Evolutionary conservation across 37 sponge, comb jelly and placozoan species (phyloP), one percentile per base, ranked within the genome.

Genomic region (Hormiphora californensis): DNA sequence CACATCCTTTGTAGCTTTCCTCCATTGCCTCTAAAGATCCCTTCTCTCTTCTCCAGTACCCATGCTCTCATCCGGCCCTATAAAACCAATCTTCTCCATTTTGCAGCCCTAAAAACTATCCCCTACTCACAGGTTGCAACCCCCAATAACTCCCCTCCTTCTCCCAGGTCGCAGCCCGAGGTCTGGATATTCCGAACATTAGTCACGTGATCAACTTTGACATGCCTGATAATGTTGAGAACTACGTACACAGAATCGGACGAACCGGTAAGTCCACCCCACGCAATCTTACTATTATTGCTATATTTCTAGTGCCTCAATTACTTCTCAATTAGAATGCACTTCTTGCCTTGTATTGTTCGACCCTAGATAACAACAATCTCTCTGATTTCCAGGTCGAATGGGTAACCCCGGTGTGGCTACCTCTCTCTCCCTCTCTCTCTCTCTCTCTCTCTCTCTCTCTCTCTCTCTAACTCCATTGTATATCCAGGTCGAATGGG

Each of bases 331-430:
- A n/a, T n/a, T n/a, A n/a, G n/a, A n/a, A n/a, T n/a, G n/a, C n/a
- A n/a, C n/a, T n/a, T n/a, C n/a, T n/a, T n/a, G n/a, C n/a, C n/a
- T n/a, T n/a, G n/a, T n/a, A n/a, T n/a, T n/a, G n/a, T n/a, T n/a
- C n/a, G n/a, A n/a, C n/a, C n/a, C n/a, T n/a, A n/a, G n/a, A n/a
- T n/a, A n/a, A n/a, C n/a, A n/a, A n/a, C n/a, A n/a, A n/a, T n/a
- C n/a, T n/a, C n/a, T n/a, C n/a, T n/a, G n/a, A n/a, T n/a, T n/a
- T n/a, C n/a, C 46, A 73, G 81, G 81, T 36, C 35, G 81, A 3
- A 73, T 73, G 81, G 81, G 81, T 73, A 73, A 73, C 81, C 23
- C 81, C 21, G 81, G 81, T 15, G 9, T n/a, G n/a, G 81, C 81
- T 3, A 73, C 81, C 5, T 73, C 81, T 27, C 43, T 73, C 81